These are phyloP conservation scores for Athalia circularis DNA, from an alignment of 2,888 invertebrate species.

Conservation along the genomic window DNA sequence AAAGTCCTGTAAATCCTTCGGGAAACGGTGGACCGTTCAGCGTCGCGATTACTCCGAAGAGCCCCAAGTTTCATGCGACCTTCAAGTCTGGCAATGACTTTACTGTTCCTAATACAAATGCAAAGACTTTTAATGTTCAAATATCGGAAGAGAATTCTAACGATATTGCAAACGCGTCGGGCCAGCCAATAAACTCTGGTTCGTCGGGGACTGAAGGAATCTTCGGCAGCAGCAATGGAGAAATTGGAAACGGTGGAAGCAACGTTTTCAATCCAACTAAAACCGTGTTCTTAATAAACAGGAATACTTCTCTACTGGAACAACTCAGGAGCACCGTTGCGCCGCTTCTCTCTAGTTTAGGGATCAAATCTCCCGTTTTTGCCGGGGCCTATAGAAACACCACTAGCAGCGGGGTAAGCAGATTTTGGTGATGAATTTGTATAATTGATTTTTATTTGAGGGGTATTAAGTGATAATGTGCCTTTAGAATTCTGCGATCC, in stretches of 20 bases:
- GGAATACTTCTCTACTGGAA: conserved; percentile 65
- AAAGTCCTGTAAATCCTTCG: conserved; percentile 48
- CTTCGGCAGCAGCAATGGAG: conserved; percentile 54
- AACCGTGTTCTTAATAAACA: conserved; percentile 58
- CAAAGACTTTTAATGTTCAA: conserved; percentile 21
- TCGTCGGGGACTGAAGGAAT: conserved; percentile 49
- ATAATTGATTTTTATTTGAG: conserved; percentile 29
- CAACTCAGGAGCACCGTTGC: conserved; percentile 71
- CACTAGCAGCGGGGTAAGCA: conserved; percentile 63
- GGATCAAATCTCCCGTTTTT: conserved; percentile 66
- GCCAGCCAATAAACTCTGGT: neutral
- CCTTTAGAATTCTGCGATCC: conserved; percentile 64
- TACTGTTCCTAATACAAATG: conserved; percentile 13
- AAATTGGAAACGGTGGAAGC: conserved; percentile 53
- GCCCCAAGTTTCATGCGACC: conserved; percentile 56
- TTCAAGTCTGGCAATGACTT: conserved; percentile 46
- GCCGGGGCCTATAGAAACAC: conserved; percentile 64
- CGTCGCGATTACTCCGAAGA: conserved; percentile 66
- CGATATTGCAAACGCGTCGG: neutral
- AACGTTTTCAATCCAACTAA: conserved; percentile 70
- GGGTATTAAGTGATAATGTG: neutral
- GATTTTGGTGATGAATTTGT: conserved; percentile 5
- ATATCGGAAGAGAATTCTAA: neutral
- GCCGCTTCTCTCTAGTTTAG: conserved; percentile 67
- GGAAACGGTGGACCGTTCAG: conserved; percentile 30